phyloP scores from a whole-genome alignment of 1,140 invertebrate species.

The Trypoxylus dichotomus region DNA sequence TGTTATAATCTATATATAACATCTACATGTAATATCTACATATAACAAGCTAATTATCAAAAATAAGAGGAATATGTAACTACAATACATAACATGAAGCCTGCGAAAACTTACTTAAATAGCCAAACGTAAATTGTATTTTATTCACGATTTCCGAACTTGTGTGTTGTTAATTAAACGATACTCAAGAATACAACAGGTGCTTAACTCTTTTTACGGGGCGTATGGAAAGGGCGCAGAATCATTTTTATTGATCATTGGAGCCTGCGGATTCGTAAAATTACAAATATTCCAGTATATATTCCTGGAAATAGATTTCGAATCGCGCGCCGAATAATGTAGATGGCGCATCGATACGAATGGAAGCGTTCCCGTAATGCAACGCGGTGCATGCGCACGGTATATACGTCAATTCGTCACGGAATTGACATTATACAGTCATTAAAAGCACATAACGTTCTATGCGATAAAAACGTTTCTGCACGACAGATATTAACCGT shows the following conservation, averaged over 20 bases:
- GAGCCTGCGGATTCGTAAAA: background rate
- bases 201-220: background rate
- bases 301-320: background rate
- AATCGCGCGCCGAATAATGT: background rate
- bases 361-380: background rate
- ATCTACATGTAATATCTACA: no score
- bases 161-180: no score
- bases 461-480: constrained; percentile 3
- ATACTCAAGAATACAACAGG: background rate
- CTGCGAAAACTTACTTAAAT: no score
- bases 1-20: no score
- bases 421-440: background rate
- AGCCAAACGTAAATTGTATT: no score
- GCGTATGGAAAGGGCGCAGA: background rate
- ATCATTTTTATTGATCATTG: background rate
- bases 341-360: background rate
- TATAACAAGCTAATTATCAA: no score
- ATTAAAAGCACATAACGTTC: background rate
- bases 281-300: no score
- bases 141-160: no score
- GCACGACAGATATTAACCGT: background rate
- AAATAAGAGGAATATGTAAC: no score
- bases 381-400: background rate
- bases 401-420: background rate
- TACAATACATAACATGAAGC: no score